Conservation (phyloP, 2,113 vertebrate species). For the Isichthys henryi region DNA sequence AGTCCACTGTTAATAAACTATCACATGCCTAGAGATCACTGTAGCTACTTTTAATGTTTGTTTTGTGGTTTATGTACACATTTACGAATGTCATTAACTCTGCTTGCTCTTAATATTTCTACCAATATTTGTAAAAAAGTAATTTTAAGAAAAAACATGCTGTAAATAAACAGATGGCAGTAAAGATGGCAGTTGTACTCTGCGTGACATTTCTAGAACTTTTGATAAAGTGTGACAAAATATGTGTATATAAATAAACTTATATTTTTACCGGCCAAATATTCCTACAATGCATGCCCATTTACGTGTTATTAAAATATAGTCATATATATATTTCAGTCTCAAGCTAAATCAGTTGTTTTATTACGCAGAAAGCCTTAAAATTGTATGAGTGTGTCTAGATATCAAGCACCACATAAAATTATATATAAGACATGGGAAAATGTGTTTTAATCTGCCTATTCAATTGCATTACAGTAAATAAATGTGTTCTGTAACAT, state of each 20-base stretch:
- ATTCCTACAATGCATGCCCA: background rate
- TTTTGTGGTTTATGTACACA: conserved; percentile 16
- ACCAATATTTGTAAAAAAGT: conserved; percentile 34
- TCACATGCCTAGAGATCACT: background rate
- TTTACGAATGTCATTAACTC: conserved; percentile 11
- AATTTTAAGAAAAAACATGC: conserved; percentile 43
- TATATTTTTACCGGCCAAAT: background rate
- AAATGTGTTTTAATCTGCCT: background rate
- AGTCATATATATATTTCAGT: background rate
- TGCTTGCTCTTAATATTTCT: conserved; percentile 35
- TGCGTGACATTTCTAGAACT: conserved; percentile 51
- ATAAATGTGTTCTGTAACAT: background rate
- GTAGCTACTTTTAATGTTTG: conserved; percentile 7
- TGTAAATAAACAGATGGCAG: conserved; percentile 29
- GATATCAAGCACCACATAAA: background rate
- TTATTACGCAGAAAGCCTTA: background rate
- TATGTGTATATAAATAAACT: conserved; percentile 1
- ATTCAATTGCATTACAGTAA: background rate
- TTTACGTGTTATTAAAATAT: background rate
- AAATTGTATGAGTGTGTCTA: background rate
- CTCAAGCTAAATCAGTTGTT: background rate
- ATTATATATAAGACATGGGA: background rate
- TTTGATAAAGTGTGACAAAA: background rate
- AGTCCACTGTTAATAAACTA: background rate
- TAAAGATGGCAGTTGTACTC: conserved; percentile 43